These are phyloP conservation scores for Caenorhabditis virilis DNA, from an alignment of 2,888 invertebrate genomes.

Conservation along the genomic window DNA sequence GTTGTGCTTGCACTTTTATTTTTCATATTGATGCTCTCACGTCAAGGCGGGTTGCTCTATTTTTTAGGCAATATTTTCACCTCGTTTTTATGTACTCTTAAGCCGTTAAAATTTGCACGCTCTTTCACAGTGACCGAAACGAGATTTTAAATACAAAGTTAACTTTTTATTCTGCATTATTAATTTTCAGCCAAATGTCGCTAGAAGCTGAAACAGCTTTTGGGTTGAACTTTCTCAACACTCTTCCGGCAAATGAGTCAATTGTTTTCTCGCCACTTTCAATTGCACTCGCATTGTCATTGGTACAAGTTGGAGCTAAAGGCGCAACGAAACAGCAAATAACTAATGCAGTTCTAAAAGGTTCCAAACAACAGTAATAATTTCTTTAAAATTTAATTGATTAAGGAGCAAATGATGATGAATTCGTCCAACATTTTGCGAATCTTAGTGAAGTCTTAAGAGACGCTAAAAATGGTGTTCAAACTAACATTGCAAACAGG, in stretches of 20 bases:
- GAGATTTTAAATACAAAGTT: too few species aligned
- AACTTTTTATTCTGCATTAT: too few species aligned
- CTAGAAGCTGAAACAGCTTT: conserved; percentile 24
- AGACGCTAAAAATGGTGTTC: conserved; percentile 14
- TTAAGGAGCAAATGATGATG: conserved; percentile 38
- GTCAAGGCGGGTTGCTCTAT: too few species aligned
- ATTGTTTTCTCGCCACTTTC: conserved; percentile 25
- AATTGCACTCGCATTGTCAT: conserved; percentile 20
- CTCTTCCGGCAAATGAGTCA: conserved; percentile 21
- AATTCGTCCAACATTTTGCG: conserved; percentile 32
- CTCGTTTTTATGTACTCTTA: too few species aligned
- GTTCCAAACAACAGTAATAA: too few species aligned
- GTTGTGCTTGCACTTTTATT: too few species aligned
- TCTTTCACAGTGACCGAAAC: too few species aligned
- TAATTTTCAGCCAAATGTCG: neutral
- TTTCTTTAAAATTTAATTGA: too few species aligned
- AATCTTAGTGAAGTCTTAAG: conserved; percentile 12
- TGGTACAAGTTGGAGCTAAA: conserved; percentile 24
- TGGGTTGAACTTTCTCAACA: conserved; percentile 24
- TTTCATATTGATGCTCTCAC: too few species aligned
- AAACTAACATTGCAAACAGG: conserved; percentile 19
- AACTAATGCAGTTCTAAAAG: too few species aligned
- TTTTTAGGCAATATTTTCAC: too few species aligned
- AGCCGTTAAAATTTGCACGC: too few species aligned
- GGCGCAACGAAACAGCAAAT: conserved; percentile 17